Base-by-base conservation (phyloP, 2,888 invertebrate genomes). In the Uloborus plumipes region DNA sequence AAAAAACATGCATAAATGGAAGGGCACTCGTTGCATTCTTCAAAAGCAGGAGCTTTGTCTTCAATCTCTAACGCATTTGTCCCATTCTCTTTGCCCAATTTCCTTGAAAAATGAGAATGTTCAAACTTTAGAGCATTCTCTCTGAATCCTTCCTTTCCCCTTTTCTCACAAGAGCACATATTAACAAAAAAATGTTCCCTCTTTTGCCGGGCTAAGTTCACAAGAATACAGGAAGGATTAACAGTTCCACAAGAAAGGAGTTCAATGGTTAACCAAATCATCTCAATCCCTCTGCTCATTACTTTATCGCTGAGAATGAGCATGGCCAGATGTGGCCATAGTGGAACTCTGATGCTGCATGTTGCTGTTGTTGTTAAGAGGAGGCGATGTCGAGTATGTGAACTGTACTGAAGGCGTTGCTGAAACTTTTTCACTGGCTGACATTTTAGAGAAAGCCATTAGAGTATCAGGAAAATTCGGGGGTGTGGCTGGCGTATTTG, bases 401-500 rank as follows among this genome's bases (percentile, higher is more conserved):
- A 59, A 72, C 20, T 75, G 71, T 3, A 66, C 71, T 13, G 77
- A 53, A 4, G 85, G 71, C n/a, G 83, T 67, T 47, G 74, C 77
- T 16, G 78, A 39, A 50, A 84, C 72, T 73, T 84, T 85, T 14
- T 85, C 84, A 2, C 92, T 92, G 73, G 95, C 94, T 31, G 95
- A 94, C 91, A 96, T 92, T 88, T 95, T 94, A 15, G 95, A 95
- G 89, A 97, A 95, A 73, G 96, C 95, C 85, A 95, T 91, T 85
- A 97, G 90, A 39, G 96, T 94, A 88, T 97, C 97, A 4, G 96
- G 96, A 88, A 97, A 97, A 90, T 96, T 96, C 50, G 97, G 96
- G 65, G 96, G 97, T 66, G 97, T 97, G 70, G 96, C 96, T 72
- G 97, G 97, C 79, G 96, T 97, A 89, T 97, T 97, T 88, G 96